Base-by-base conservation (phyloP, 2,888 invertebrate species). In the Anarsia innoxiella region DNA sequence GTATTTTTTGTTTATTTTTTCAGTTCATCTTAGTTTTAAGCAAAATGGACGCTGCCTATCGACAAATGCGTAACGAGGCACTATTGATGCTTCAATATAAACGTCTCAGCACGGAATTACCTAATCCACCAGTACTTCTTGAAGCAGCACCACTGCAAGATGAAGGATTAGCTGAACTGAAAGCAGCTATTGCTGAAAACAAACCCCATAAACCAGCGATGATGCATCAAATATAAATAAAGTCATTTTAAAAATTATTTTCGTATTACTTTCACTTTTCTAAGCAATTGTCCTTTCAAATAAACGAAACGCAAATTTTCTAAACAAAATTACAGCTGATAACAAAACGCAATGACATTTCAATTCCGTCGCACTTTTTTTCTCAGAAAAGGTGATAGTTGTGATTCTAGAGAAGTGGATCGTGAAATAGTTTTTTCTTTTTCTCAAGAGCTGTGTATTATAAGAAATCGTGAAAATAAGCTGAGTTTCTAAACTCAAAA, bases 31-130 rank as follows among this genome's bases (percentile, higher is more conserved):
- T 94, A 38, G 90, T 93, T 0, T 68, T 95, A 6, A 89, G 91
- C 9, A 95, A 95, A 80, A 94, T 93, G 92, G 94, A 95, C 56
- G 89, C 92, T 1, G 93, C 94, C 3, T 94, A 94, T 69, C 85
- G 93, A 8, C 94, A 94, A 62, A 94, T 94, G 93, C 85, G 94
- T 32, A 94, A 94, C 63, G 94, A 95, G 61, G 93, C 94, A 0
- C 70, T 94, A 14, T 78, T 94, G 1, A 94, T 94, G 92, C 75
- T 95, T 45, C 93, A 94, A 67, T 88, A 91, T 70, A 85, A 87
- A 4, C 87, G 92, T 29, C 77, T 94, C 12, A 86, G 90, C 49
- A 86, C 85, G 14, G 92, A 94, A 74, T 87, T 92, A 8, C 75
- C 76, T 1, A 92, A 91, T 55, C 85, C 88, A 13, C 88, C 93